Evolutionary conservation across 1,140 invertebrate species (phyloP), one percentile per base, ranked within the genome.

Genomic region (Carcinoscorpius rotundicauda): DNA sequence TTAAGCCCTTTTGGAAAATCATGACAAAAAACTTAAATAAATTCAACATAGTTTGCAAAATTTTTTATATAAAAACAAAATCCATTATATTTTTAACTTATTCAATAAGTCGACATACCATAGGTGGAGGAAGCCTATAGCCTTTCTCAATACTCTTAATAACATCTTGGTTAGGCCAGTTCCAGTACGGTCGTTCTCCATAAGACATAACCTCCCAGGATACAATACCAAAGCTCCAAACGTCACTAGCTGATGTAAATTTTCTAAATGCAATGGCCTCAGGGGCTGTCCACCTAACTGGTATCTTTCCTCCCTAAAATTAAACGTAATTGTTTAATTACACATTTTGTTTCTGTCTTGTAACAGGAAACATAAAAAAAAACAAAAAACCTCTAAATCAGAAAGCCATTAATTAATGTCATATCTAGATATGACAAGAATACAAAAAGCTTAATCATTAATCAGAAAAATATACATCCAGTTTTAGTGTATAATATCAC

Each of bases 161-260:
- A 29, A 99, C 97, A 81, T 98, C 95, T 78, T 96, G 97, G 80
- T 99, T 99, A 65, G 92, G 96, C 97, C 97, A 99, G 80, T 98
- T 98, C 96, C 96, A 99, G 79, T 98, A 99, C 9, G 97, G 97
- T 62, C 97, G 81, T 76, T 99, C 96, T 4, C 97, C 97, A 76
- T 97, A 99, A 9, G 93, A 96, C 88, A 98, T 96, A 1, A 99
- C 93, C 76, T 99, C 97, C 97, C 97, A 99, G 77, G 93, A 94
- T 5, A 99, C 92, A 65, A 99, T 97, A 49, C 96, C 96, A 82
- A 98, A 97, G 67, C 91, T 95, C 97, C 97, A 99, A 0, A 98
- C 94, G 78, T 99, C 97, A 64, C 93, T 97, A 6, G 96, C 92
- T 48, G 94, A 95, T 3, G 96, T 98, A 77, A 98, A 98, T 78